phyloP scores from a whole-genome alignment of 2,797 vertebrate species.

The Hemibagrus guttatus region DNA sequence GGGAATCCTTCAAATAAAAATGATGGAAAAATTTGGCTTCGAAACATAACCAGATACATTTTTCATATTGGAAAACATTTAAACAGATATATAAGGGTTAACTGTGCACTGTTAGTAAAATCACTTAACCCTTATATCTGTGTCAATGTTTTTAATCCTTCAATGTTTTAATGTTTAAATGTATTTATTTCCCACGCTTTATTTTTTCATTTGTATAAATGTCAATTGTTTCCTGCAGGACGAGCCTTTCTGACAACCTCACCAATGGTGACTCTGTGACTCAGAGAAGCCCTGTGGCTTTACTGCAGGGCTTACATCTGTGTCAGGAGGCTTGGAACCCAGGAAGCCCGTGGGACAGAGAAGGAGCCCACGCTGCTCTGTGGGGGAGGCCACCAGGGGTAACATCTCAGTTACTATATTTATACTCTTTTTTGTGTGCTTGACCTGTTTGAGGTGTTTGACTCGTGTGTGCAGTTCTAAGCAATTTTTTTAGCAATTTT shows the following conservation, averaged over 20 bases:
- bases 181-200: no score
- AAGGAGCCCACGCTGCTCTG: constrained; percentile 64
- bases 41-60: neutral
- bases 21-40: neutral
- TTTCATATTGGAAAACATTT: neutral
- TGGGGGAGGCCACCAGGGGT: constrained; percentile 72
- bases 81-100: neutral
- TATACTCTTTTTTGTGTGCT: neutral
- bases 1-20: neutral
- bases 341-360: constrained; percentile 66
- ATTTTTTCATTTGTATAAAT: no score
- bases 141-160: no score
- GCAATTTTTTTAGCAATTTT: neutral
- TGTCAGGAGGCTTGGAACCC: constrained; percentile 76
- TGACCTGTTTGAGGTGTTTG: neutral
- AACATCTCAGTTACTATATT: constrained; percentile 32
- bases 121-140: neutral
- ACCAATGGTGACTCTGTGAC: constrained; percentile 63
- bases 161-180: no score
- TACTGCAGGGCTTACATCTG: constrained; percentile 69
- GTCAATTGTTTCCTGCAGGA: no score
- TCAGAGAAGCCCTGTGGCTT: constrained; percentile 43
- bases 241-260: neutral
- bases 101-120: neutral
- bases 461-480: neutral